A percentile compares a stretch with the other conserved stretches of the same genome.
phyloP scores from a whole-genome alignment of 2,888 invertebrate species.

The Deroplatys truncata region DNA sequence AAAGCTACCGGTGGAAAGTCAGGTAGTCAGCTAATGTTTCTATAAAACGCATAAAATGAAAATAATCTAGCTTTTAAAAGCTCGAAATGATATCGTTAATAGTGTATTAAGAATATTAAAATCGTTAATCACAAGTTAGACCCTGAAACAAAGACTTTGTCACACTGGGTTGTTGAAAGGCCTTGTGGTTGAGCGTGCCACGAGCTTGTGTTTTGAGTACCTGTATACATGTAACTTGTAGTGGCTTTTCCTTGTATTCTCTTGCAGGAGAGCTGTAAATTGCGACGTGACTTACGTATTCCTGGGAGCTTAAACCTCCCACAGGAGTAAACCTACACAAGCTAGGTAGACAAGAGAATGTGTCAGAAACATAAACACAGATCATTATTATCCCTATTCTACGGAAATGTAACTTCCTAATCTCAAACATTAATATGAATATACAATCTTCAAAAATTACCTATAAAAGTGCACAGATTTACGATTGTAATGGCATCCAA shows the following conservation, averaged over 20 bases:
- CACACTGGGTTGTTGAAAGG: no score
- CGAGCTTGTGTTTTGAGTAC: not conserved
- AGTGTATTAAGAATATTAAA: not conserved
- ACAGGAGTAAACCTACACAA: not conserved
- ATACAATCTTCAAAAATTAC: no score
- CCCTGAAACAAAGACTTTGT: no score
- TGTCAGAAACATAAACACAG: not conserved
- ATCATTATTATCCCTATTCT: not conserved
- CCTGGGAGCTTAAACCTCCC: not conserved
- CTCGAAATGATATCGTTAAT: not conserved
- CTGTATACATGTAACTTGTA: not conserved
- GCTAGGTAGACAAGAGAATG: not conserved
- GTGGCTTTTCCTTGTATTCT: not conserved
- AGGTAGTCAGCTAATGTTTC: no score
- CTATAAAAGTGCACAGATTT: no score
- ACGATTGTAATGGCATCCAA: no score
- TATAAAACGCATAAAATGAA: no score
- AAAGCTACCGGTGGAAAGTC: no score
- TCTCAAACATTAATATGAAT: not conserved
- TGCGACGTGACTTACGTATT: not conserved
- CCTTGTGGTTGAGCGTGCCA: not conserved
- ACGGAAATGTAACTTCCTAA: not conserved
- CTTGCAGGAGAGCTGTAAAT: not conserved
- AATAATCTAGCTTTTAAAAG: not conserved
- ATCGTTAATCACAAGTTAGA: no score